Evolutionary conservation across 2,113 vertebrate genomes (phyloP).

Genomic region (Cinclus mexicanus): DNA sequence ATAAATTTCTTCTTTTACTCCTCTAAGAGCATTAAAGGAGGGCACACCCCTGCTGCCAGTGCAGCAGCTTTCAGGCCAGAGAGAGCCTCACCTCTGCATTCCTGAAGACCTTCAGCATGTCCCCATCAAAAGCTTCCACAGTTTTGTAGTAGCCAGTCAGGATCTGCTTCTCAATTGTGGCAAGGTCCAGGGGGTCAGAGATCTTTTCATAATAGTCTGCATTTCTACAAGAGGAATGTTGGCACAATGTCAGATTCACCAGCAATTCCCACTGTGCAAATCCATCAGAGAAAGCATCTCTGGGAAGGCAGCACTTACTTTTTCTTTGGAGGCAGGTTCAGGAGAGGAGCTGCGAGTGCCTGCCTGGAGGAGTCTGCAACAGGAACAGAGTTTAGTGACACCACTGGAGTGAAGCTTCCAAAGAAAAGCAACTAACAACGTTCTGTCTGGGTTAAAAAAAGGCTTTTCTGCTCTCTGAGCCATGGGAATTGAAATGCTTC

Average conservation of each 20-base stretch:
- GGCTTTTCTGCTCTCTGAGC: not conserved
- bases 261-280: not conserved
- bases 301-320: constrained; percentile 80
- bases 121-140: constrained; percentile 93
- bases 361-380: constrained; percentile 89
- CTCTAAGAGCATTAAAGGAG: not conserved
- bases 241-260: not conserved
- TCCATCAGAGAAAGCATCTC: not conserved
- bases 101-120: constrained; percentile 98
- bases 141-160: constrained; percentile 96
- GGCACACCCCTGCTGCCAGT: not conserved
- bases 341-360: constrained; percentile 88
- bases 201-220: constrained; percentile 98
- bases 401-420: not conserved
- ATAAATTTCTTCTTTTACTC: not conserved
- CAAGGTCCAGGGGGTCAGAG: constrained; percentile 91
- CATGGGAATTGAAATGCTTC: not conserved
- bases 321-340: constrained; percentile 94
- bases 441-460: not conserved
- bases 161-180: constrained; percentile 96
- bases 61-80: not conserved
- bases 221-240: constrained; percentile 75
- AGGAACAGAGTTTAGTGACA: not conserved
- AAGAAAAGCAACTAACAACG: not conserved
- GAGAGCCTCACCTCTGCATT: constrained; percentile 89